phyloP scores from a whole-genome alignment of 2,888 invertebrate species.

The Limenitis camilla region DNA sequence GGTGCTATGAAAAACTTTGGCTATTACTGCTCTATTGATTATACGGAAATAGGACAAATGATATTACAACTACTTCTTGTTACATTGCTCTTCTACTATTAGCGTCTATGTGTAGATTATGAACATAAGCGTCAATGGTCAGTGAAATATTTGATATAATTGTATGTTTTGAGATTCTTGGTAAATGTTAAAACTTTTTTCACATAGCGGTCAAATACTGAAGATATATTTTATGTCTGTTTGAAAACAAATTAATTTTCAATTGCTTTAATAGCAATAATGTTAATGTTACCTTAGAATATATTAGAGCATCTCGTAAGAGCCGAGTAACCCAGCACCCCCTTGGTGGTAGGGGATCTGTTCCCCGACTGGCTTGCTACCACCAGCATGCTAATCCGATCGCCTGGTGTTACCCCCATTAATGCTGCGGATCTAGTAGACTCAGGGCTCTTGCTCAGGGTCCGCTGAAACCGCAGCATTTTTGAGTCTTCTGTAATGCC shows the following conservation, averaged over 20 bases:
- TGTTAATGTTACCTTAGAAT: too few species aligned
- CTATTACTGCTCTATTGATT: constrained; percentile 39
- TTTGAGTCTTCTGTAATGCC: too few species aligned
- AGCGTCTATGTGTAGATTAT: neutral
- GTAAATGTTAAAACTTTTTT: constrained; percentile 28
- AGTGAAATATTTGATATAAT: neutral
- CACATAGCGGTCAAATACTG: constrained; percentile 27
- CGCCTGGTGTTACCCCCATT: too few species aligned
- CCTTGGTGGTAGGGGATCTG: too few species aligned
- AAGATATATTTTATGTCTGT: constrained; percentile 26
- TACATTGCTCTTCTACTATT: constrained; percentile 19
- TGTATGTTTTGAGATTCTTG: neutral
- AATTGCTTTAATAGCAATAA: neutral
- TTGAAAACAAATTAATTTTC: constrained; percentile 19
- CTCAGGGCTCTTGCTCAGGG: too few species aligned
- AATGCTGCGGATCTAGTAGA: too few species aligned
- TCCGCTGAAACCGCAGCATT: too few species aligned
- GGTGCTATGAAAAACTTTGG: constrained; percentile 47
- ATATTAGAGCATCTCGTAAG: too few species aligned
- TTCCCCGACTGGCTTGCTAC: too few species aligned
- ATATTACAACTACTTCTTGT: neutral
- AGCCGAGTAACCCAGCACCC: too few species aligned
- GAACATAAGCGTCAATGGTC: neutral
- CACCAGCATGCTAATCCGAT: too few species aligned
- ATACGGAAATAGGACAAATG: constrained; percentile 4